Conservation (phyloP, 2,888 invertebrate genomes). For the Agrotis exclamationis region DNA sequence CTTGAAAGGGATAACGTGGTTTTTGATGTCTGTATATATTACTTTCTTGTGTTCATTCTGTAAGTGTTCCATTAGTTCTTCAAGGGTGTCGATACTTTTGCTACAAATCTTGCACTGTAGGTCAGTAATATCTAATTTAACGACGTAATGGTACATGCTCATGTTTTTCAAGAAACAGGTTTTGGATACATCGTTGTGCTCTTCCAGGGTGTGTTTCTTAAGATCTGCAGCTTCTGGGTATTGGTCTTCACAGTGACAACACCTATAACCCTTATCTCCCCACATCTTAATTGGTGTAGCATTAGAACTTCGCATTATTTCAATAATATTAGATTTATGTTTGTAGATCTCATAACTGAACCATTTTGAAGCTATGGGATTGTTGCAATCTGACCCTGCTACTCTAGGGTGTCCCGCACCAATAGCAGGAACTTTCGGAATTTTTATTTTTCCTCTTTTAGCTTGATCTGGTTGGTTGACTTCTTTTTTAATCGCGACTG, state of each 20-base stretch:
- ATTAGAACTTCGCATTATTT: conserved; percentile 74
- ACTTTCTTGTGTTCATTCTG: conserved; percentile 65
- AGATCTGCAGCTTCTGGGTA: conserved; percentile 69
- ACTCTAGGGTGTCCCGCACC: not conserved
- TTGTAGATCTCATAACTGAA: conserved; percentile 59
- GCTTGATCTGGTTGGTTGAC: not conserved
- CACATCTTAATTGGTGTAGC: conserved; percentile 76
- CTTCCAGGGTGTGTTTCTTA: conserved; percentile 72
- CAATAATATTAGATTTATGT: conserved; percentile 72
- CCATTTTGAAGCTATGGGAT: conserved; percentile 8
- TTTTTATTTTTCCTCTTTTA: not conserved
- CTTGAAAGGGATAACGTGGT: conserved; percentile 73
- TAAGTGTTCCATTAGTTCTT: conserved; percentile 70
- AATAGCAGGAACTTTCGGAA: conserved; percentile 56
- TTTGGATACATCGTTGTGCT: conserved; percentile 63
- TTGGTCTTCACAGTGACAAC: conserved; percentile 71
- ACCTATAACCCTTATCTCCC: conserved; percentile 73
- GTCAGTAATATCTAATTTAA: conserved; percentile 76
- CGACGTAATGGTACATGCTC: conserved; percentile 31
- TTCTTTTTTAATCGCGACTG: conserved; percentile 30
- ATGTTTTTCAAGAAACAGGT: conserved; percentile 60
- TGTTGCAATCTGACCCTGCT: not conserved
- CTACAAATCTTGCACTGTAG: conserved; percentile 73
- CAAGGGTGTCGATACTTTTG: conserved; percentile 53
- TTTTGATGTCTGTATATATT: conserved; percentile 69